Conservation (phyloP, 2,113 vertebrate genomes). For the Brienomyrus longianalis region DNA sequence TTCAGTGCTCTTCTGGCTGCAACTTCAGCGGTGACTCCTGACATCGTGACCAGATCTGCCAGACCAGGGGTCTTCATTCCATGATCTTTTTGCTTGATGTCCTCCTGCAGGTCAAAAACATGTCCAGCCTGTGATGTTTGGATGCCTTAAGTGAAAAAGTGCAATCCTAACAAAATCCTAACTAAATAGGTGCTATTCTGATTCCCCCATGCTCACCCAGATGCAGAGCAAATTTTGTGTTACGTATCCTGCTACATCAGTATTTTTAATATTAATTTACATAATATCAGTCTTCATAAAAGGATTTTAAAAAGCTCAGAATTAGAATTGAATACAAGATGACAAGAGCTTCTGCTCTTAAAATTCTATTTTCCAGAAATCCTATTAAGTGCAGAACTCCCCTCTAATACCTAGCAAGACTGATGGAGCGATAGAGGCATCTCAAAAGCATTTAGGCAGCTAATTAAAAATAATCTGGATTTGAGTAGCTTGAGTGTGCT, state of each 20-base stretch:
- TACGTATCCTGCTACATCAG: not conserved
- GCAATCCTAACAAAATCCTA: not conserved
- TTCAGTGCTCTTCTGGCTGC: not conserved
- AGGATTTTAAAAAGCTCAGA: not conserved
- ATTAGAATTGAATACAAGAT: not conserved
- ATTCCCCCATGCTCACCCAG: not conserved
- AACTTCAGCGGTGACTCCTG: not conserved
- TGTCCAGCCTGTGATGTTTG: not conserved
- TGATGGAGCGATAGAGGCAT: not conserved
- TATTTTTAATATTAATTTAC: constrained; percentile 9
- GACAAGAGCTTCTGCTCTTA: constrained; percentile 13
- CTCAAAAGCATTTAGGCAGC: not conserved
- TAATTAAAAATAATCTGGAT: constrained; percentile 1
- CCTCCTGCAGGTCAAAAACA: not conserved
- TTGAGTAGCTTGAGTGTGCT: not conserved
- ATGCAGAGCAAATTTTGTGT: not conserved
- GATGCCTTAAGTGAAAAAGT: not conserved
- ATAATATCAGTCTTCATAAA: not conserved
- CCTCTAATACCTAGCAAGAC: not conserved
- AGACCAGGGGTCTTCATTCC: not conserved
- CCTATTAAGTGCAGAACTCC: not conserved
- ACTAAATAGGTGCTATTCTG: not conserved
- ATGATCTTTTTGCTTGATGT: not conserved
- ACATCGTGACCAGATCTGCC: not conserved
- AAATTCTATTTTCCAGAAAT: not conserved